phyloP scores from a whole-genome alignment of 2,888 invertebrate genomes.

The Tenthredo notha region DNA sequence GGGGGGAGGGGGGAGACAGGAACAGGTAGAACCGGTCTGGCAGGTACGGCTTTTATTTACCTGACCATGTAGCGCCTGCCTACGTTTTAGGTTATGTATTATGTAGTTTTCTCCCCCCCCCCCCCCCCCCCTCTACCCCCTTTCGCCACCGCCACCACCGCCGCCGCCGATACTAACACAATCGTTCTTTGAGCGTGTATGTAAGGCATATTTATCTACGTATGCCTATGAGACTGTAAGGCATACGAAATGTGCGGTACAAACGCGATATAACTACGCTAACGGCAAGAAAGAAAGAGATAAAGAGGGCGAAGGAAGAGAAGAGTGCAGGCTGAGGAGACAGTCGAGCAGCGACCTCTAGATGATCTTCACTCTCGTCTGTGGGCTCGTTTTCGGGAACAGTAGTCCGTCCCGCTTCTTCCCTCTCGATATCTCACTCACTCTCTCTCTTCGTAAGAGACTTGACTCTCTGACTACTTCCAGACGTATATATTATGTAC shows the following conservation, averaged over 20 bases:
- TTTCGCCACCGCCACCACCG: conserved; percentile 58
- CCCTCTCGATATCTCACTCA: conserved; percentile 2
- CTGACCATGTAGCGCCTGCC: conserved; percentile 72
- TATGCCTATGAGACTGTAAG: neutral
- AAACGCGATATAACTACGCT: conserved; percentile 35
- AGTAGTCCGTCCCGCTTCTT: neutral
- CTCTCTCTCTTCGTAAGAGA: conserved; percentile 3
- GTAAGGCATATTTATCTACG: conserved; percentile 70
- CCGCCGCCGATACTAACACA: conserved; percentile 65
- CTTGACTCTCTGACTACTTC: neutral
- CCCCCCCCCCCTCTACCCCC: too few relatives aligned
- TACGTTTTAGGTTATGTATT: conserved; percentile 67
- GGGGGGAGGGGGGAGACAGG: conserved; percentile 2
- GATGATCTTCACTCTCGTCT: conserved; percentile 68
- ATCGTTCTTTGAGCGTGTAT: conserved; percentile 61
- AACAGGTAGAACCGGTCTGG: conserved; percentile 73
- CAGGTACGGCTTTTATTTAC: conserved; percentile 76
- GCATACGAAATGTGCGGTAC: neutral
- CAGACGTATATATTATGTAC: neutral
- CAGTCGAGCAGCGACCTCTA: conserved; percentile 69
- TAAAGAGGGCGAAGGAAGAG: conserved; percentile 46
- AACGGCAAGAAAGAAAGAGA: conserved; percentile 39
- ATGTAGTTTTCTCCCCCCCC: conserved; percentile 60
- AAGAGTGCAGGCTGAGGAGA: conserved; percentile 53
- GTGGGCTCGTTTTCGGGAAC: conserved; percentile 41